A percentile compares a stretch with the other conserved stretches of the same genome.
phyloP scores from a whole-genome alignment of 2,888 invertebrate species.

The Nebria brevicollis region DNA sequence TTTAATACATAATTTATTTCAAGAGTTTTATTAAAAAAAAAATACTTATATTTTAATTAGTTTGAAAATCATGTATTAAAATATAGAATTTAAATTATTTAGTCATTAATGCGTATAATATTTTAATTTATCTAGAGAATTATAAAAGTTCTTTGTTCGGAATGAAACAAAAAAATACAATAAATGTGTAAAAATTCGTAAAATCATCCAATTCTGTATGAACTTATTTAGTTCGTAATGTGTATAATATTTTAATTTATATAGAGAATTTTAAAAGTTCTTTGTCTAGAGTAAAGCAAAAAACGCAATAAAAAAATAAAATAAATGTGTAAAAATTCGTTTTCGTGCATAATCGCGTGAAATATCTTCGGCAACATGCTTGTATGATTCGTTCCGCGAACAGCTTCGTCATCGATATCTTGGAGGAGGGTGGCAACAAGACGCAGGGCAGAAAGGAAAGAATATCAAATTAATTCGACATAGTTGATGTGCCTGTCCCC shows the following conservation, averaged over 20 bases:
- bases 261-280: not conserved
- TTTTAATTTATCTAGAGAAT: no score
- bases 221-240: no score
- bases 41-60: no score
- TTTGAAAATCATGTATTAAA: no score
- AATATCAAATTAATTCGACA: slow-evolving; percentile 42
- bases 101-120: no score
- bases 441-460: slow-evolving; percentile 8
- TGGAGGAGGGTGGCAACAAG: slow-evolving; percentile 11
- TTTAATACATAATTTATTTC: no score
- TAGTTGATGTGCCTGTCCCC: slow-evolving; percentile 31
- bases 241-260: no score
- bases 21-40: no score
- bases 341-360: slow-evolving; percentile 39
- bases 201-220: no score
- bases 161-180: not conserved
- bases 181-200: slow-evolving; percentile 3
- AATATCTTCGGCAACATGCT: slow-evolving; percentile 24
- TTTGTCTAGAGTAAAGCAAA: not conserved
- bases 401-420: not conserved
- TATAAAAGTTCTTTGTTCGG: no score
- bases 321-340: slow-evolving; percentile 9
- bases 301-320: slow-evolving; percentile 1
- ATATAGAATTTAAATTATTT: no score
- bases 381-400: slow-evolving; percentile 29